Percentiles rank a stretch among this genome's conserved stretches.
These are phyloP conservation scores for Pelodytes ibericus DNA, from an alignment of 2,797 vertebrate genomes.

Conservation along the genomic window DNA sequence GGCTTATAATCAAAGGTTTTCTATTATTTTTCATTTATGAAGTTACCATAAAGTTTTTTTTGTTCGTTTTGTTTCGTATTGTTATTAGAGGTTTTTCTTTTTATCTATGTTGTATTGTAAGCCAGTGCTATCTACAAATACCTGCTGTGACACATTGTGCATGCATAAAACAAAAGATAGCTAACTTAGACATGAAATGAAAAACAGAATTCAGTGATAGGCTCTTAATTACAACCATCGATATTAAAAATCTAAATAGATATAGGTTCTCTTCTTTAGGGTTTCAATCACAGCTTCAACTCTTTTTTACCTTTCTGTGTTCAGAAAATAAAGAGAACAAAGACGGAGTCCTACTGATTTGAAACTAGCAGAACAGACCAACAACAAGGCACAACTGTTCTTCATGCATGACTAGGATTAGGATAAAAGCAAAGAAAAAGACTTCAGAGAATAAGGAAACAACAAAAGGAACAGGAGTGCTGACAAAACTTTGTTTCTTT, in stretches of 20 bases:
- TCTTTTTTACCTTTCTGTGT: conserved; percentile 95
- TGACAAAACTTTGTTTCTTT: conserved; percentile 96
- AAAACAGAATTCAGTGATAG: background rate
- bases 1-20: background rate
- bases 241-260: conserved; percentile 75
- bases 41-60: background rate
- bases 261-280: conserved; percentile 88
- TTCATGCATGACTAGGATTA: conserved; percentile 99
- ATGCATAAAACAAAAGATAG: background rate
- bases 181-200: background rate
- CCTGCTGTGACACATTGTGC: background rate
- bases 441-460: conserved; percentile 91
- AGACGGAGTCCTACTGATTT: conserved; percentile 93
- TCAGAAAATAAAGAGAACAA: conserved; percentile 95
- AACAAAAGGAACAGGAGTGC: conserved; percentile 95
- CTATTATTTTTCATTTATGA: background rate
- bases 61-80: background rate
- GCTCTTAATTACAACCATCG: conserved; percentile 69
- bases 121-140: background rate
- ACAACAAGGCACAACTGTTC: conserved; percentile 98
- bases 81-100: background rate
- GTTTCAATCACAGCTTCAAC: conserved; percentile 88
- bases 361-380: conserved; percentile 98
- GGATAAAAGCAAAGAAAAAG: conserved; percentile 95
- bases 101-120: background rate